Conservation (phyloP, 2,888 invertebrate species). For the Diarsia mendica region DNA sequence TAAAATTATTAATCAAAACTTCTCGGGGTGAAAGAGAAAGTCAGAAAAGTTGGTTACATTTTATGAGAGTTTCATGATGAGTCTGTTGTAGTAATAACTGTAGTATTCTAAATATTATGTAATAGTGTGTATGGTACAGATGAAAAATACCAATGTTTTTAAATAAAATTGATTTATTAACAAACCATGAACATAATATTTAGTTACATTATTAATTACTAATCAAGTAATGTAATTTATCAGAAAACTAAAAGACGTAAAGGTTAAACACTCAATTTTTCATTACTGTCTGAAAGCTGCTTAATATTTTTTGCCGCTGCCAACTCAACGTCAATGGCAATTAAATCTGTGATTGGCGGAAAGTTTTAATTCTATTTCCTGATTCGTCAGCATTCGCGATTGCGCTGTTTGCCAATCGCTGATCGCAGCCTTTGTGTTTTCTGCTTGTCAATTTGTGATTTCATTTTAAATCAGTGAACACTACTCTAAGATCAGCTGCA, state of each 20-base stretch:
- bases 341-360: conserved; percentile 51
- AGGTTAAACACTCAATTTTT: background rate
- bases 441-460: conserved; percentile 52
- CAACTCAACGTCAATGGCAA: conserved; percentile 40
- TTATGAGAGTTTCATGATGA: background rate
- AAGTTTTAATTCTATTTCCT: conserved; percentile 36
- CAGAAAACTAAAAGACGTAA: background rate
- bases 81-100: no score
- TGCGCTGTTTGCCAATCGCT: conserved; percentile 59
- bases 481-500: conserved; percentile 50
- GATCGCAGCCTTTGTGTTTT: conserved; percentile 50
- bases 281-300: background rate
- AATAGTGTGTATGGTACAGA: background rate
- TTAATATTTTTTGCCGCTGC: conserved; percentile 19
- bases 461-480: conserved; percentile 32
- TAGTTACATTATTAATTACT: background rate
- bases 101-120: background rate
- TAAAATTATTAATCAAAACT: background rate
- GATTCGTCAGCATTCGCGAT: conserved; percentile 56
- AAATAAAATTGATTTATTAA: background rate
- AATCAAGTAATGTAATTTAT: background rate
- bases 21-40: background rate
- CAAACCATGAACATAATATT: background rate
- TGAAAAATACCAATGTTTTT: background rate
- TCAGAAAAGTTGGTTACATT: background rate